Evolutionary conservation across 2,113 vertebrate species (phyloP).

Genomic region (Caranx melampygus): DNA sequence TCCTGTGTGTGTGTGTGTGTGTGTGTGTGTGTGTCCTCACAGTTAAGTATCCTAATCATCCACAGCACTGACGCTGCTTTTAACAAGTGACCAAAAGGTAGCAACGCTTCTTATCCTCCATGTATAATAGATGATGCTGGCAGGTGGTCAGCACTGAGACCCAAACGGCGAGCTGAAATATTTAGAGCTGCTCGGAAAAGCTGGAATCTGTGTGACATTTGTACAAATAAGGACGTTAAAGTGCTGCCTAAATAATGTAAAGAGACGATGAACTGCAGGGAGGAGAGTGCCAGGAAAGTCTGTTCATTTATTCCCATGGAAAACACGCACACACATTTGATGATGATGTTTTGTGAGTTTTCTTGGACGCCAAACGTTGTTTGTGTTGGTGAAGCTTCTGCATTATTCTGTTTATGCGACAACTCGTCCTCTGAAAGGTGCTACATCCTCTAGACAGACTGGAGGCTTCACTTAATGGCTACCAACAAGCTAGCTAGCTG

Average conservation of each 20-base stretch:
- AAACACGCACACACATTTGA: too few relatives aligned
- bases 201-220: background rate
- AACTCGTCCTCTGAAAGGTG: too few relatives aligned
- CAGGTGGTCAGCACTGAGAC: conserved; percentile 20
- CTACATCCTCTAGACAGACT: too few relatives aligned
- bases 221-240: background rate
- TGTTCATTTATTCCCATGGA: too few relatives aligned
- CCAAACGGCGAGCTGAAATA: conserved; percentile 31
- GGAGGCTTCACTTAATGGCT: too few relatives aligned
- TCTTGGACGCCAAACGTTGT: too few relatives aligned
- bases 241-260: background rate
- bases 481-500: too few relatives aligned
- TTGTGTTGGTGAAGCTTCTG: too few relatives aligned
- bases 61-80: background rate
- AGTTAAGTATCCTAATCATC: background rate
- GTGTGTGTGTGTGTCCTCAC: too few relatives aligned
- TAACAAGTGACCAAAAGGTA: background rate
- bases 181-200: background rate
- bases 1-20: too few relatives aligned
- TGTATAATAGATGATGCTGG: conserved; percentile 18
- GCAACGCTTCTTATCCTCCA: background rate
- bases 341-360: too few relatives aligned
- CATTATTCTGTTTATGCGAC: too few relatives aligned
- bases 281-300: background rate
- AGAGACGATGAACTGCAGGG: background rate